Conservation (phyloP, 1,140 invertebrate species). For the Panagrolaimus sp. region DNA sequence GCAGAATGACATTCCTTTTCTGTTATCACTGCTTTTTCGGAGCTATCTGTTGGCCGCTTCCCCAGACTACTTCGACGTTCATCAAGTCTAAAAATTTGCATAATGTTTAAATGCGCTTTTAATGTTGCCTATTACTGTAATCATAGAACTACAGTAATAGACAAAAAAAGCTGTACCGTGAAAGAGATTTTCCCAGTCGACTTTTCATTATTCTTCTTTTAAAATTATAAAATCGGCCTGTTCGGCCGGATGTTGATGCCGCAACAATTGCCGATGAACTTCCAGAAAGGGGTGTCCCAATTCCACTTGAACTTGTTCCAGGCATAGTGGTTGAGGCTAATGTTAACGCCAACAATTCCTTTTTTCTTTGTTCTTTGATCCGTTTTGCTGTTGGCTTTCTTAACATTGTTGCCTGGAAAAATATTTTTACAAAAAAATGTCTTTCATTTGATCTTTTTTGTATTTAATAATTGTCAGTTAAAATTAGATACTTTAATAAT, state of each 20-base stretch:
- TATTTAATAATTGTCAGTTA: no score
- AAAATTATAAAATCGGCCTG: constrained; percentile 7
- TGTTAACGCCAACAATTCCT: not conserved
- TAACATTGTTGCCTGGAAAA: constrained; percentile 13
- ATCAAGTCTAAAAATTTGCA: not conserved
- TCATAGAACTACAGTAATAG: not conserved
- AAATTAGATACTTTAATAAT: no score
- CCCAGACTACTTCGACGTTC: not conserved
- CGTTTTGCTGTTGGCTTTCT: not conserved
- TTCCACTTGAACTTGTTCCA: not conserved
- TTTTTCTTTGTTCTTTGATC: constrained; percentile 9
- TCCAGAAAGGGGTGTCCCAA: not conserved
- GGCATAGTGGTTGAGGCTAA: not conserved
- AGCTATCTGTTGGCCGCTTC: not conserved
- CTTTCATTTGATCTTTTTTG: constrained; percentile 34
- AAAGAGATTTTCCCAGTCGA: not conserved
- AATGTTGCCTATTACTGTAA: no score
- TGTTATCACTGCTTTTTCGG: not conserved
- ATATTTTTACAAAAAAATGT: constrained; percentile 37
- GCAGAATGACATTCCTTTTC: constrained; percentile 12
- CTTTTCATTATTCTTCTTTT: not conserved
- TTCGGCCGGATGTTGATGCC: not conserved
- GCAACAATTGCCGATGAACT: not conserved
- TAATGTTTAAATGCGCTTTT: not conserved
- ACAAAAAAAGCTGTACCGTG: not conserved